These are phyloP conservation scores for Pseudochromis fuscus DNA, from an alignment of 2,797 vertebrate species.

Conservation along the genomic window DNA sequence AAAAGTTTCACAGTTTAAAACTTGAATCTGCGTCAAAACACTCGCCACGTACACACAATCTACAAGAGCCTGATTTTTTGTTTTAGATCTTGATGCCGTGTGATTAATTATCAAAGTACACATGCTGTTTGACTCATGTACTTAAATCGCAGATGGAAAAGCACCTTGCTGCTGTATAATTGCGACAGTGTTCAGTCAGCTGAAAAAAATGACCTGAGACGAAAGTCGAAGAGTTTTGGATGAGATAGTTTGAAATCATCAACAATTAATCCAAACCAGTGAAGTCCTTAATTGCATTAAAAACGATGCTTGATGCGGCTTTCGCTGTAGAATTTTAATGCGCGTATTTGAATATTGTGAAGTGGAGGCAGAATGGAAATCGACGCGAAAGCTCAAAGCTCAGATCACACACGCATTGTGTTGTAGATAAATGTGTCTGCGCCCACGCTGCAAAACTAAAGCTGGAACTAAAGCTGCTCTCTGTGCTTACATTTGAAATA, in stretches of 20 bases:
- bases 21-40: not conserved
- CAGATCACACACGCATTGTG: not conserved
- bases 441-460: constrained; percentile 14
- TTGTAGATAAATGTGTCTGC: constrained; percentile 11
- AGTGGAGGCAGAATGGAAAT: constrained; percentile 15
- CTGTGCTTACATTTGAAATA: constrained; percentile 30
- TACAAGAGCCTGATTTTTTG: not conserved
- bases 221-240: not conserved
- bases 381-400: constrained; percentile 18
- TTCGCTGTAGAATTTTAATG: constrained; percentile 8
- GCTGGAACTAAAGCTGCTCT: constrained; percentile 21
- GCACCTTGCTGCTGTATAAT: constrained; percentile 5
- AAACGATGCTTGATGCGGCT: constrained; percentile 6
- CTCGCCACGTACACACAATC: not conserved
- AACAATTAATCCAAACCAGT: not conserved
- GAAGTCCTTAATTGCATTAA: not conserved
- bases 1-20: not conserved
- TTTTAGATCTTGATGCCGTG: not conserved
- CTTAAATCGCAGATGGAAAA: constrained; percentile 24
- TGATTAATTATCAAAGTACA: constrained; percentile 13
- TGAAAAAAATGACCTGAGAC: constrained; percentile 18
- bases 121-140: not conserved
- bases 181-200: constrained; percentile 11
- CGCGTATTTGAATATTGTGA: constrained; percentile 3
- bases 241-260: constrained; percentile 9